Conservation (phyloP, 2,888 invertebrate genomes). For the Agrochola macilenta region DNA sequence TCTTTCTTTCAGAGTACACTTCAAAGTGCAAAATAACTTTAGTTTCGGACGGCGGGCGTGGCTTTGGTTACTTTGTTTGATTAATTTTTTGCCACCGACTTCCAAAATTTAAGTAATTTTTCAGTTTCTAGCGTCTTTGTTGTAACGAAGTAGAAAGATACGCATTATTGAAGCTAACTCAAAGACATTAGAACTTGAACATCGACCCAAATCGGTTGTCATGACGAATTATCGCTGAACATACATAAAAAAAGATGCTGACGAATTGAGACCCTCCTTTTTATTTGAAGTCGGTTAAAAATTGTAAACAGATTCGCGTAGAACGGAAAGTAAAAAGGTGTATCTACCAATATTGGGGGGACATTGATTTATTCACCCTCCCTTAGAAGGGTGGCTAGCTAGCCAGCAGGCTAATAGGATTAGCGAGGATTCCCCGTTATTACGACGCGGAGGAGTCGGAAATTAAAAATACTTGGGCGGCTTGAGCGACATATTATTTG, state of each 20-base stretch:
- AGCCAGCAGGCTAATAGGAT: constrained; percentile 63
- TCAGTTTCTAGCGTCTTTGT: neutral
- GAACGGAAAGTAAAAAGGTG: constrained; percentile 9
- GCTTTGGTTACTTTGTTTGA: neutral
- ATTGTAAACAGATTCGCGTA: constrained; percentile 17
- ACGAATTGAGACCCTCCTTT: neutral
- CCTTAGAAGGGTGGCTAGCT: constrained; percentile 56
- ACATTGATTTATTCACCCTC: constrained; percentile 61
- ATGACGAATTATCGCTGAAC: neutral
- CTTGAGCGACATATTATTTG: constrained; percentile 43
- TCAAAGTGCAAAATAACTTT: too few species aligned
- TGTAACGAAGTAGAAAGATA: neutral
- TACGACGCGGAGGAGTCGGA: constrained; percentile 44
- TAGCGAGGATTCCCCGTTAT: constrained; percentile 60
- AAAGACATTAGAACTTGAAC: neutral
- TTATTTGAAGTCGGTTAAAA: neutral
- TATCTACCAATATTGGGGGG: constrained; percentile 15
- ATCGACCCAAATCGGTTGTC: neutral
- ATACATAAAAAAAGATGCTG: neutral
- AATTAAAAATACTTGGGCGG: constrained; percentile 60
- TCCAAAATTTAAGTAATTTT: neutral
- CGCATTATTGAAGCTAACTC: neutral
- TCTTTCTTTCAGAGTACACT: too few species aligned
- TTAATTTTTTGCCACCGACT: neutral
- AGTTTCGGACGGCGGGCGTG: too few species aligned